A percentile compares a stretch with the other conserved stretches of the same genome.
Evolutionary conservation across 2,888 invertebrate species (phyloP).

Genomic region (Carterocephalus palaemon): DNA sequence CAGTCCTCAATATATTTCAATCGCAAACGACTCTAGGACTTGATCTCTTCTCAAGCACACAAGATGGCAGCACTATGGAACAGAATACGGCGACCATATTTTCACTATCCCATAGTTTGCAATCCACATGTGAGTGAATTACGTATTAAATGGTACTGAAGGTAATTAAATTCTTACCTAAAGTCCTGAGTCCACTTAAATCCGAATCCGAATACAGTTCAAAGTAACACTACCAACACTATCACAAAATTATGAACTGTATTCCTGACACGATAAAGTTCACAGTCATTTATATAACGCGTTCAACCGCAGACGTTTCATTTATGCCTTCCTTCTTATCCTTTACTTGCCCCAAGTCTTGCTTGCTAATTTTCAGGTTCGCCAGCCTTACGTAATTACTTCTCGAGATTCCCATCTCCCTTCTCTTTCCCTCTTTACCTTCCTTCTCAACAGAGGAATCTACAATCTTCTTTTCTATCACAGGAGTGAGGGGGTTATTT

Average conservation of each 20-base stretch:
- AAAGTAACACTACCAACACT: slow-evolving; percentile 5
- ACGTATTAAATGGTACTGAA: too few species aligned
- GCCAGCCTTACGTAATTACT: slow-evolving; percentile 73
- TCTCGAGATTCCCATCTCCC: slow-evolving; percentile 59
- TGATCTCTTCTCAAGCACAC: slow-evolving; percentile 5
- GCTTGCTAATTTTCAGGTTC: slow-evolving; percentile 63
- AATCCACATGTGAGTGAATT: too few species aligned
- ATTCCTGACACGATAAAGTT: slow-evolving; percentile 1
- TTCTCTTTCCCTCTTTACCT: slow-evolving; percentile 38
- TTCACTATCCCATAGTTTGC: too few species aligned
- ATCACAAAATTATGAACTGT: neutral
- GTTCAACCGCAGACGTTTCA: slow-evolving; percentile 45
- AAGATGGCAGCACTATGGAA: too few species aligned
- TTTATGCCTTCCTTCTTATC: slow-evolving; percentile 32
- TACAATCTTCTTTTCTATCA: slow-evolving; percentile 40
- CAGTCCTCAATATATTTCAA: slow-evolving; percentile 18
- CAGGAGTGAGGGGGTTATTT: slow-evolving; percentile 41
- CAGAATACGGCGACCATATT: too few species aligned
- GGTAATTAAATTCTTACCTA: too few species aligned
- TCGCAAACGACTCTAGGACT: slow-evolving; percentile 5
- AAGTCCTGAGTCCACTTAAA: neutral
- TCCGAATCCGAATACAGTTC: neutral
- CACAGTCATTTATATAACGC: slow-evolving; percentile 44
- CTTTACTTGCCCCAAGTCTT: slow-evolving; percentile 39
- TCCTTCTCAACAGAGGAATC: slow-evolving; percentile 28